A percentile compares a stretch with the other conserved stretches of the same genome.
These are phyloP conservation scores for Acanthisitta chloris DNA, from an alignment of 2,113 vertebrate species.

Conservation along the genomic window DNA sequence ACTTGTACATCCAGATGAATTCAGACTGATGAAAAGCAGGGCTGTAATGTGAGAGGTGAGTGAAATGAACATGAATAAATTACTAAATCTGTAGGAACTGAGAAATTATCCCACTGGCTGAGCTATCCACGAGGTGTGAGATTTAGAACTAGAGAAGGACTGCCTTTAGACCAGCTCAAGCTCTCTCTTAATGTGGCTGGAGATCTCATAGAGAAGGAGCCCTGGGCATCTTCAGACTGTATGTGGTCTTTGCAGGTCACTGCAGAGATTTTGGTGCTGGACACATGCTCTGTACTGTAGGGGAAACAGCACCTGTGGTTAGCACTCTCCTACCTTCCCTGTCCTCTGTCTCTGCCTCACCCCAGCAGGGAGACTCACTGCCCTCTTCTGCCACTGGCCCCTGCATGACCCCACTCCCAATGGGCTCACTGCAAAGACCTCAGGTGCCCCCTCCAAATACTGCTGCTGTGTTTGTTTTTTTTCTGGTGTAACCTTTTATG, in stretches of 20 bases:
- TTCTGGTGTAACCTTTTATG: not conserved
- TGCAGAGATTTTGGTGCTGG: not conserved
- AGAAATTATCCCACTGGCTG: not conserved
- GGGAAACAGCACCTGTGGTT: fast-evolving
- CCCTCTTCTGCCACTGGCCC: not conserved
- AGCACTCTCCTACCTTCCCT: not conserved
- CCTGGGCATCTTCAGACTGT: fast-evolving
- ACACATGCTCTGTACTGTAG: not conserved
- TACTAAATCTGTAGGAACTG: not conserved
- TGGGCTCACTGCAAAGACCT: not conserved
- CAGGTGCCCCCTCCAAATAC: not conserved
- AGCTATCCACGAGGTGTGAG: not conserved
- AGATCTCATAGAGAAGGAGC: not conserved
- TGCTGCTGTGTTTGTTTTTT: not conserved
- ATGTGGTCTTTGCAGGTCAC: not conserved
- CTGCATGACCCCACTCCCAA: not conserved
- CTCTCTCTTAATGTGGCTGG: not conserved
- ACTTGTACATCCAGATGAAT: not conserved
- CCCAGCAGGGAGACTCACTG: not conserved
- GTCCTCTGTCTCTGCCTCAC: not conserved
- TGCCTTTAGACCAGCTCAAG: not conserved
- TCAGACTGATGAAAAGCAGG: not conserved
- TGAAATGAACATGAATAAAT: not conserved
- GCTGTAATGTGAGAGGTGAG: not conserved
- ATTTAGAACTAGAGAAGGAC: not conserved